Conservation (phyloP, 2,888 invertebrate genomes). For the Petrolisthes manimaculis region DNA sequence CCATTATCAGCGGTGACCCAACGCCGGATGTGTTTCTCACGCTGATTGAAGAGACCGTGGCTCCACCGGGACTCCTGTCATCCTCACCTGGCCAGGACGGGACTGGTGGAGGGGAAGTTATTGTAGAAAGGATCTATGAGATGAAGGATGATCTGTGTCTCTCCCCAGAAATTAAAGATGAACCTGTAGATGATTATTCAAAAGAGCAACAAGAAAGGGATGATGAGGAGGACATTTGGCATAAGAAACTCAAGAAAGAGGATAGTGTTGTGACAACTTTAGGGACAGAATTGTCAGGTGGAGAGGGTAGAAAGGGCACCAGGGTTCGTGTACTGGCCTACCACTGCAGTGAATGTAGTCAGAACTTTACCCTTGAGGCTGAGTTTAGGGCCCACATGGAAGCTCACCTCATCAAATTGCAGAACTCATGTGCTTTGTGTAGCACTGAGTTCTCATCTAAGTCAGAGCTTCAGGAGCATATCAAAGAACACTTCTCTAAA, state of each 20-base stretch:
- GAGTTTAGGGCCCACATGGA: slow-evolving; percentile 63
- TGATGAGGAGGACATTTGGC: slow-evolving; percentile 42
- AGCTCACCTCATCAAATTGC: slow-evolving; percentile 60
- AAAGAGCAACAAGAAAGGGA: slow-evolving; percentile 41
- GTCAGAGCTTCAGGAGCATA: slow-evolving; percentile 61
- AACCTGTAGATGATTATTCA: slow-evolving; percentile 50
- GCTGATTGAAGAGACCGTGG: slow-evolving; percentile 59
- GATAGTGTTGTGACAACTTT: slow-evolving; percentile 22
- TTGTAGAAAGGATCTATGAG: slow-evolving; percentile 59
- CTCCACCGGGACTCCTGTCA: slow-evolving; percentile 45
- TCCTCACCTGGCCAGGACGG: slow-evolving; percentile 53
- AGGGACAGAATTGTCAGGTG: slow-evolving; percentile 19
- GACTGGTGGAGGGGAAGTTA: slow-evolving; percentile 42
- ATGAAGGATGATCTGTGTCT: slow-evolving; percentile 60
- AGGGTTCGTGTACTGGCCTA: slow-evolving; percentile 49
- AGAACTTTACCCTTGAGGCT: slow-evolving; percentile 52
- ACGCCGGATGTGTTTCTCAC: slow-evolving; percentile 64
- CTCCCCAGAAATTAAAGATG: slow-evolving; percentile 49
- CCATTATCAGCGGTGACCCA: slow-evolving; percentile 49
- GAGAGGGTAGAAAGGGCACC: slow-evolving; percentile 43
- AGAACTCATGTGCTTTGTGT: slow-evolving; percentile 65
- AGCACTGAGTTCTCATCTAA: slow-evolving; percentile 61
- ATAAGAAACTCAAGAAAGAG: slow-evolving; percentile 37
- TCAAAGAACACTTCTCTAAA: slow-evolving; percentile 64
- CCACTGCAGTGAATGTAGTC: slow-evolving; percentile 61